Evolutionary conservation across 1,140 invertebrate genomes (phyloP).

Genomic region (Galleria mellonella): DNA sequence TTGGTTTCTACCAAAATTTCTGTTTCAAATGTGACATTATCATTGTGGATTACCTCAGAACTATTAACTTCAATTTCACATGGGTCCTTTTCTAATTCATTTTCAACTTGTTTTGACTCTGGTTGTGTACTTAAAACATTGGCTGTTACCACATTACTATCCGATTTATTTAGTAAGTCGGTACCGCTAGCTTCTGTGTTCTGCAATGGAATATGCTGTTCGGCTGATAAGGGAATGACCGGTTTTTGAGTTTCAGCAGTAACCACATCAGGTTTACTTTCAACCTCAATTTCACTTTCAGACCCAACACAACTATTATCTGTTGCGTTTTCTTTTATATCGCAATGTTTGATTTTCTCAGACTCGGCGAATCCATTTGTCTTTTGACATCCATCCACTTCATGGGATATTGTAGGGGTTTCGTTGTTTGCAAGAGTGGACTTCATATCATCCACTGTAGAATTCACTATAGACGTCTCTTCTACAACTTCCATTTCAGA

Average conservation of each 20-base stretch:
- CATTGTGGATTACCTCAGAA: constrained; percentile 6
- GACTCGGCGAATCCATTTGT: constrained; percentile 45
- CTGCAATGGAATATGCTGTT: too few species aligned
- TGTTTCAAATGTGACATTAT: constrained; percentile 48
- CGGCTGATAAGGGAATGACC: too few species aligned
- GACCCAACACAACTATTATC: too few species aligned
- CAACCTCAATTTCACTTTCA: too few species aligned
- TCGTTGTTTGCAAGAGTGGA: constrained; percentile 22
- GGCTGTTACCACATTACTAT: too few species aligned
- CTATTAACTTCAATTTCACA: constrained; percentile 14
- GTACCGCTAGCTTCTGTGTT: too few species aligned
- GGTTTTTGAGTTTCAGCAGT: too few species aligned
- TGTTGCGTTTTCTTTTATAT: neutral
- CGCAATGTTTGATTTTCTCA: neutral
- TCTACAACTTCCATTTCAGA: constrained; percentile 47
- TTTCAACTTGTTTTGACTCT: neutral
- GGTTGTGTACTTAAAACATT: too few species aligned
- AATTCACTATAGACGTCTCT: constrained; percentile 24
- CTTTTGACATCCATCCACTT: constrained; percentile 44
- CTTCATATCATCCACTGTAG: constrained; percentile 27
- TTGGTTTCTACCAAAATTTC: constrained; percentile 55
- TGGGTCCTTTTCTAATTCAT: constrained; percentile 21
- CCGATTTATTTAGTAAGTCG: too few species aligned
- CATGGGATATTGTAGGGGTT: constrained; percentile 15
- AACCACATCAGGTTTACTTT: too few species aligned